Conservation (phyloP, 2,888 invertebrate genomes). For the Conomelus anceps region DNA sequence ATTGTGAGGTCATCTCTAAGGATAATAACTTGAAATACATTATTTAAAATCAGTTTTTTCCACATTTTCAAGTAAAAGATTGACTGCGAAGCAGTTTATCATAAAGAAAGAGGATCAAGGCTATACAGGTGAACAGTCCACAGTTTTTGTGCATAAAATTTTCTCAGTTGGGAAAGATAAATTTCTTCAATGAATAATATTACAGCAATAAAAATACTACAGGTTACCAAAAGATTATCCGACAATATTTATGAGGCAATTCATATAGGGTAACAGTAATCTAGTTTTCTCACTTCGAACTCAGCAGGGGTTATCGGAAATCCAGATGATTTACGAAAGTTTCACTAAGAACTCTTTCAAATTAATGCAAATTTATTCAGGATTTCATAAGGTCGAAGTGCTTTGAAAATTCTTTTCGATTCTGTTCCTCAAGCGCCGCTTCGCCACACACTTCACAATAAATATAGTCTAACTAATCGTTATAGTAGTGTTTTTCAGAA, state of each 20-base stretch:
- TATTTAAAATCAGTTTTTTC: neutral
- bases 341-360: neutral
- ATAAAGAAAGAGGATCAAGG: neutral
- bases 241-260: neutral
- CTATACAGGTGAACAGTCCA: neutral
- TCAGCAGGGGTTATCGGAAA: neutral
- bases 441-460: neutral
- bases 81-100: neutral
- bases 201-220: neutral
- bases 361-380: neutral
- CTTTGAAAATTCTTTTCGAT: neutral
- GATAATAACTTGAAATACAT: neutral
- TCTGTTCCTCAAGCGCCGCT: neutral
- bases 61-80: neutral
- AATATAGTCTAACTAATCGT: neutral
- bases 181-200: neutral
- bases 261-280: neutral
- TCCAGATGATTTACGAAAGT: neutral
- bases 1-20: too few species aligned
- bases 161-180: neutral
- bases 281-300: neutral
- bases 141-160: neutral
- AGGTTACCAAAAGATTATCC: neutral
- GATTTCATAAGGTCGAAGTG: neutral
- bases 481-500: neutral